phyloP scores from a whole-genome alignment of 2,888 invertebrate species.

The Hydriomena furcata region DNA sequence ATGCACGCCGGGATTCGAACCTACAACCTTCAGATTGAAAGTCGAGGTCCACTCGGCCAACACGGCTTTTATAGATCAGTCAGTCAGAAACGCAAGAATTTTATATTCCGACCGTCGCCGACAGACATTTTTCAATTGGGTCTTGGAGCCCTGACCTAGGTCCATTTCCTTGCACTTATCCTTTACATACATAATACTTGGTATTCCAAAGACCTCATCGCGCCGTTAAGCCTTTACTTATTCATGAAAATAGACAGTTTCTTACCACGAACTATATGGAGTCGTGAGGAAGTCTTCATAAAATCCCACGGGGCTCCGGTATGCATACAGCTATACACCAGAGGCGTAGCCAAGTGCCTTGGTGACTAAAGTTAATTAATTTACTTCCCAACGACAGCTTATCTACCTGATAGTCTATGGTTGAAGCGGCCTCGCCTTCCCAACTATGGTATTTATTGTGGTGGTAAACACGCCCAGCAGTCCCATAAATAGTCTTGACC shows the following conservation, averaged over 20 bases:
- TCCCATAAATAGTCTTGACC: too few relatives aligned
- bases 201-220: conserved; percentile 9
- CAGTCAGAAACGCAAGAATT: too few relatives aligned
- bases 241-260: conserved; percentile 21
- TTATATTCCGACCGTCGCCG: too few relatives aligned
- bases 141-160: neutral
- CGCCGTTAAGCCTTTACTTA: conserved; percentile 13
- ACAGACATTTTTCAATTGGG: neutral
- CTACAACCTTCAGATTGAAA: too few relatives aligned
- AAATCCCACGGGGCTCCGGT: conserved; percentile 30
- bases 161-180: neutral
- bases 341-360: neutral
- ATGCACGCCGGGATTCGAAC: too few relatives aligned
- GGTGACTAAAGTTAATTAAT: neutral
- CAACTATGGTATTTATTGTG: too few relatives aligned
- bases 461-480: too few relatives aligned
- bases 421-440: too few relatives aligned
- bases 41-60: too few relatives aligned
- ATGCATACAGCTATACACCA: conserved; percentile 24
- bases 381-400: too few relatives aligned
- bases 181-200: neutral
- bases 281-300: conserved; percentile 33
- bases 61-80: too few relatives aligned
- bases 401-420: too few relatives aligned
- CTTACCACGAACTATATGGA: conserved; percentile 30